Base-by-base conservation (phyloP, 2,888 invertebrate species). In the Boloria selene region DNA sequence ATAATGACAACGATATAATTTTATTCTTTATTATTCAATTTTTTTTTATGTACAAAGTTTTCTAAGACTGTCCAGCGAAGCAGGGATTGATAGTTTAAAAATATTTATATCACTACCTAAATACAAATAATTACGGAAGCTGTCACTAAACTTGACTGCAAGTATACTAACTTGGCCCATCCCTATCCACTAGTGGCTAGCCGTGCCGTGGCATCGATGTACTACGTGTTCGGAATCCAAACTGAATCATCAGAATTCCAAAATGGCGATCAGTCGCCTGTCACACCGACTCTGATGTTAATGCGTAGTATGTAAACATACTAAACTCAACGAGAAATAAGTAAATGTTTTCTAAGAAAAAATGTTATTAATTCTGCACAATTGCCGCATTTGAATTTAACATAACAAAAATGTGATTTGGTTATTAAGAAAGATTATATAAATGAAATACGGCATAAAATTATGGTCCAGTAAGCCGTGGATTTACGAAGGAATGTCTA, bases 201-300 rank as follows among this genome's bases (percentile, higher is more conserved):
- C 51, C 42, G 52, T 58, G 64, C 31, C 66, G 66, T 50, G 62
- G 69, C 70, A 64, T 76, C 76, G 61, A 65, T 63, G 70, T 66
- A 65, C 72, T 81, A 87, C 90, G 90, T 89, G 89, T 80, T 81
- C 75, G 72, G 86, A 86, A 84, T 86, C 77, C 75, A 79, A 82
- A 89, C 79, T 83, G 84, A 85, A 79, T 87, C 86, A 87, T 87
- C 82, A 73, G 76, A 79, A 87, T 82, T 85, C 79, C 76, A 89
- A 87, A 75, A 87, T 86, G 87, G 88, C 72, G 80, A 75, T 75
- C 83, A 84, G 85, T 83, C 70, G 81, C 74, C 77, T 73, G 76
- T 77, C 77, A 72, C 75, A 72, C 72, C 71, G 74, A 69, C 70
- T 73, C 73, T 58, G 66, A 72, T 69, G 72, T 73, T 77, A 73